These are phyloP conservation scores for Archaeoteleia sp. DNA, from an alignment of 2,888 invertebrate species.

Conservation along the genomic window DNA sequence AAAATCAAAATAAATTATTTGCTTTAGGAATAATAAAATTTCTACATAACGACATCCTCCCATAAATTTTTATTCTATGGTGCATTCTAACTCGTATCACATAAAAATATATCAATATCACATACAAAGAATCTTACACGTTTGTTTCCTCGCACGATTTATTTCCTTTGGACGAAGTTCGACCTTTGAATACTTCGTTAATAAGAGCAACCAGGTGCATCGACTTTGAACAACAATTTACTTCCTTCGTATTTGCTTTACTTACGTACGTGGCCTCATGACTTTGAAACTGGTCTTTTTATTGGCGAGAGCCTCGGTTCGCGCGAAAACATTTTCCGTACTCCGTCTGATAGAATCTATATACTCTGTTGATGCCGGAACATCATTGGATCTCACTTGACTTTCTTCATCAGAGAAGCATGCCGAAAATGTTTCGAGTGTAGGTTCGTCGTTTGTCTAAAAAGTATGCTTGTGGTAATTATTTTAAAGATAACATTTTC, in stretches of 20 bases:
- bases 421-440: conserved; percentile 25
- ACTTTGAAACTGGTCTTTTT: conserved; percentile 73
- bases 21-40: too few relatives aligned
- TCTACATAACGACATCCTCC: conserved; percentile 33
- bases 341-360: conserved; percentile 71
- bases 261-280: conserved; percentile 71
- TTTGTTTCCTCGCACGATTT: conserved; percentile 15
- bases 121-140: conserved; percentile 31
- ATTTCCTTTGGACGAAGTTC: too few relatives aligned
- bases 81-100: too few relatives aligned
- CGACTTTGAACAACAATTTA: too few relatives aligned
- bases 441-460: conserved; percentile 22
- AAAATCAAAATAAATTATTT: too few relatives aligned
- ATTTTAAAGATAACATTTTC: too few relatives aligned
- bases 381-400: conserved; percentile 58
- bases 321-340: conserved; percentile 72
- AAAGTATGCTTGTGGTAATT: conserved; percentile 2
- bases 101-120: conserved; percentile 53
- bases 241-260: conserved; percentile 17
- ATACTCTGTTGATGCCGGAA: conserved; percentile 68
- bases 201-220: too few relatives aligned
- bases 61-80: conserved; percentile 5
- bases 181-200: too few relatives aligned
- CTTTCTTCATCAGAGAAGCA: conserved; percentile 36
- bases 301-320: conserved; percentile 72